These are phyloP conservation scores for Semibalanus balanoides DNA, from an alignment of 1,140 invertebrate species.

Conservation along the genomic window DNA sequence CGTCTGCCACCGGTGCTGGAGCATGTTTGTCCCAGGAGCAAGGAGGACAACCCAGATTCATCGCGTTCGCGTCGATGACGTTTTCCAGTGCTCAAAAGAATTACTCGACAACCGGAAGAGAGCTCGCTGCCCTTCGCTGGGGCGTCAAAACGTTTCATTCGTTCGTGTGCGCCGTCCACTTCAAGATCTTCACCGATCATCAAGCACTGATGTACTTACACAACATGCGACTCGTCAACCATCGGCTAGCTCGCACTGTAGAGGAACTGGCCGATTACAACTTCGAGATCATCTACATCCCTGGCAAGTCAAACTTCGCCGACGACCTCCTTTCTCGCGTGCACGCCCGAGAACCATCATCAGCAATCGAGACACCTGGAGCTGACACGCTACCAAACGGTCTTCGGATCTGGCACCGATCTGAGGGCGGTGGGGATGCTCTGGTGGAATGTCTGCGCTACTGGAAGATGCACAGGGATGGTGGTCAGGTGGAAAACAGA, in stretches of 20 bases:
- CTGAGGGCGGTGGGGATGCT: no score
- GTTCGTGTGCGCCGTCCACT: constrained; percentile 3
- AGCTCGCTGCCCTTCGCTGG: constrained; percentile 20
- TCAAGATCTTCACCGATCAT: constrained; percentile 5
- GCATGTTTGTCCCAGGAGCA: constrained; percentile 4
- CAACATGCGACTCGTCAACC: constrained; percentile 6
- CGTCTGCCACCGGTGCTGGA: constrained; percentile 7
- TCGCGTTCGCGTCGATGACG: background rate
- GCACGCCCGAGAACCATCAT: no score
- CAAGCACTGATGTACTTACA: constrained; percentile 8
- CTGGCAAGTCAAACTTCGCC: no score
- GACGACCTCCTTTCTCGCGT: no score
- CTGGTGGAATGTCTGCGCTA: no score
- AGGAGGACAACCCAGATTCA: constrained; percentile 1
- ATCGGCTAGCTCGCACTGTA: constrained; percentile 9
- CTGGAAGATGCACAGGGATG: no score
- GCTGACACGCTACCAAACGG: no score
- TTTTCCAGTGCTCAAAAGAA: background rate
- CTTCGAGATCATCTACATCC: constrained; percentile 4
- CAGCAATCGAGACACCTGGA: no score
- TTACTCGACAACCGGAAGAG: constrained; percentile 6
- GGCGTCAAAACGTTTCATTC: constrained; percentile 29
- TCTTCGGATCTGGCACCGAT: no score
- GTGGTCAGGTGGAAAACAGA: no score
- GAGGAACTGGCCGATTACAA: constrained; percentile 35